phyloP scores from a whole-genome alignment of 2,797 vertebrate genomes.

The Glossophaga mutica region DNA sequence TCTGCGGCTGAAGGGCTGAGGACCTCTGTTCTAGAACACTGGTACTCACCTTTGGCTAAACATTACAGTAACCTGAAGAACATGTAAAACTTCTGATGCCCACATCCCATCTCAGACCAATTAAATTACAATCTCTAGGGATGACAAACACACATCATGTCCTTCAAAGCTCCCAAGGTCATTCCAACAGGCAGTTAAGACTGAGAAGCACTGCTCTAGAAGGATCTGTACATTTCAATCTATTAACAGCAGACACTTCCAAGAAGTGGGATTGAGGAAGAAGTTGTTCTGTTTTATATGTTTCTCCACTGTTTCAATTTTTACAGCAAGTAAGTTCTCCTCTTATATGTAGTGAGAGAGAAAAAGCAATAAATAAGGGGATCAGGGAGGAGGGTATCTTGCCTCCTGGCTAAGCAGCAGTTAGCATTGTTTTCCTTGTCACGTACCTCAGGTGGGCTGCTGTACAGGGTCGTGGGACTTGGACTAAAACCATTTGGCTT shows the following conservation, averaged over 20 bases:
- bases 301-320: constrained; percentile 7
- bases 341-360: background rate
- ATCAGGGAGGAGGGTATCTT: background rate
- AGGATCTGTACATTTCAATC: background rate
- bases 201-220: background rate
- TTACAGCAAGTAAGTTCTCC: background rate
- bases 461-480: background rate
- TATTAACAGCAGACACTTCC: background rate
- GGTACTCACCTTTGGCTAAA: background rate
- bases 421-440: accelerated
- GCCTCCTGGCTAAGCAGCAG: background rate
- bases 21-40: background rate
- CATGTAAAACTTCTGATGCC: background rate
- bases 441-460: constrained; percentile 68
- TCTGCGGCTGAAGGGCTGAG: no score
- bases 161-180: background rate
- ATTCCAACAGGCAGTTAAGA: background rate
- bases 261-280: background rate
- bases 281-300: background rate
- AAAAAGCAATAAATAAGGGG: background rate
- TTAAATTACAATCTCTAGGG: background rate
- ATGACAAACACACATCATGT: background rate
- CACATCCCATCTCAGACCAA: background rate
- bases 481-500: constrained; percentile 75
- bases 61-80: background rate